phyloP scores from a whole-genome alignment of 2,113 vertebrate species.

The Phyllopteryx taeniolatus region DNA sequence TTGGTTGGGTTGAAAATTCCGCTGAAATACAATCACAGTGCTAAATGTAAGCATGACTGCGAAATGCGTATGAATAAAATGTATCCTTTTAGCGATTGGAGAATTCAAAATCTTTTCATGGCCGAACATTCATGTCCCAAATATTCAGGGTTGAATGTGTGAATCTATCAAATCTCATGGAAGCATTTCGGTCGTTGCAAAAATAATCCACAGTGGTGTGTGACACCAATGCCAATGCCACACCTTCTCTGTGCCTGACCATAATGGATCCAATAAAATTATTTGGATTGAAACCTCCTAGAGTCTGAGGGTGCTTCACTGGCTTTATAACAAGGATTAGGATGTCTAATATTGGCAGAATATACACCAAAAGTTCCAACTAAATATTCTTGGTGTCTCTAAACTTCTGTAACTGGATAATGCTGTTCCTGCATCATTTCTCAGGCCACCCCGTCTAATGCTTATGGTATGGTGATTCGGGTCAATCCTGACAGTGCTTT shows the following conservation, averaged over 20 bases:
- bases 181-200: slow-evolving; percentile 49
- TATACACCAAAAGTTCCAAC: background rate
- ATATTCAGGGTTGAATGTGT: slow-evolving; percentile 34
- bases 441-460: too few relatives aligned
- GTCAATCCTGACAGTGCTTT: slow-evolving; percentile 52
- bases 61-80: slow-evolving; percentile 34
- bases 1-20: background rate
- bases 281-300: slow-evolving; percentile 51
- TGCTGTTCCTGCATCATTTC: too few relatives aligned
- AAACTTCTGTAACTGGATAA: background rate
- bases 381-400: background rate
- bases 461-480: background rate
- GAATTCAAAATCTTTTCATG: slow-evolving; percentile 13
- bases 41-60: slow-evolving; percentile 47
- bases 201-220: slow-evolving; percentile 61
- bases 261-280: slow-evolving; percentile 69
- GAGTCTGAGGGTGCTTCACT: slow-evolving; percentile 64
- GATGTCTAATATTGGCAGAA: background rate
- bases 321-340: slow-evolving; percentile 18
- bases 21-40: background rate
- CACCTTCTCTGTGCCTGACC: slow-evolving; percentile 57
- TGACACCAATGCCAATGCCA: slow-evolving; percentile 53
- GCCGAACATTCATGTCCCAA: slow-evolving; percentile 48
- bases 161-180: slow-evolving; percentile 41
- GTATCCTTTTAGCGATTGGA: slow-evolving; percentile 3